Evolutionary conservation across 2,797 vertebrate genomes (phyloP).

Genomic region (Aselliscus stoliczkanus): DNA sequence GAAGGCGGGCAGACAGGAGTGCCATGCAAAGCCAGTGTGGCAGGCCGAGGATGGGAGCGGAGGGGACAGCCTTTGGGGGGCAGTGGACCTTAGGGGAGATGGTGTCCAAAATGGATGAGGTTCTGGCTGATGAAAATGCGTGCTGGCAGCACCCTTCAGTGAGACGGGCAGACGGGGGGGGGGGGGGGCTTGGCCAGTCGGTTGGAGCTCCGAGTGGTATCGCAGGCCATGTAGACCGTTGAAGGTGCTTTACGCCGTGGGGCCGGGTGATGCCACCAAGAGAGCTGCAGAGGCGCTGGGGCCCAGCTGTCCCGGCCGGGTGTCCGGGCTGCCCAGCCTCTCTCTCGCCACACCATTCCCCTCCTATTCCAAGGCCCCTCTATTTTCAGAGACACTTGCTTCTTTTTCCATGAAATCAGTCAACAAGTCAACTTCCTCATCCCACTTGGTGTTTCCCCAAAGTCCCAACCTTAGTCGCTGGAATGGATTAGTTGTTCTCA

Average conservation of each 20-base stretch:
- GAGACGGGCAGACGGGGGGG: not conserved
- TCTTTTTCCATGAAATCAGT: not conserved
- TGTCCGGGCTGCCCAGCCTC: not conserved
- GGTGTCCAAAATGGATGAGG: not conserved
- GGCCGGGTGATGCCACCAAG: not conserved
- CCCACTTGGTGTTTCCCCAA: not conserved
- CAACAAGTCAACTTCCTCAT: not conserved
- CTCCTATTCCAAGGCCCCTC: too few relatives aligned
- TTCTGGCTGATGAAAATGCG: not conserved
- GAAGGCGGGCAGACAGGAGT: not conserved
- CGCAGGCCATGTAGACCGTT: fast-evolving
- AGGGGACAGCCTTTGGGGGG: not conserved
- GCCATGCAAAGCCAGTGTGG: fast-evolving
- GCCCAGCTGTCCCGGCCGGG: not conserved
- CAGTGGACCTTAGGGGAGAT: not conserved
- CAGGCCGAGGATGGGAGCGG: fast-evolving
- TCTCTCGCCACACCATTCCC: too few relatives aligned
- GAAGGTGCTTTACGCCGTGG: too few relatives aligned
- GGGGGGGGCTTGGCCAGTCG: not conserved
- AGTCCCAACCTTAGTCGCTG: not conserved
- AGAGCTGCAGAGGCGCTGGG: not conserved
- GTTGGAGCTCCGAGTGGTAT: not conserved
- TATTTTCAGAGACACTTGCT: not conserved
- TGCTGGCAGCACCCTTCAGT: fast-evolving
- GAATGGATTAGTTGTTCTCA: not conserved